Evolutionary conservation across 2,888 invertebrate genomes (phyloP), one percentile per base, ranked within the genome.

Genomic region (Caenorhabditis sp.): DNA sequence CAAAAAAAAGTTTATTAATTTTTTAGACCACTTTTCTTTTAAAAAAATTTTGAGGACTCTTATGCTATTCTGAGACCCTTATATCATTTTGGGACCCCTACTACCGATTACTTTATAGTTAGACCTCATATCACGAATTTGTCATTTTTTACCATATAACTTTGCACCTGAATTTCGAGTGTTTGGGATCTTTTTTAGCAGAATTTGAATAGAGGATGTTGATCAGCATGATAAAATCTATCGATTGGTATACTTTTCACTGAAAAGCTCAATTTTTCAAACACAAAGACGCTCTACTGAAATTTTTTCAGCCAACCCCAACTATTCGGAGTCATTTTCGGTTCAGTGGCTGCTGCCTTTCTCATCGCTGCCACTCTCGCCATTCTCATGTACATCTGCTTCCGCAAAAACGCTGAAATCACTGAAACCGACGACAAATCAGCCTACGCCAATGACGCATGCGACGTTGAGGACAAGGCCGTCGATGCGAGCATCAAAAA

Each of bases 261-360:
- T 4, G 14, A 50, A 50, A 3, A 8, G 17, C n/a, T 4, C 17
- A n/a, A 8, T n/a, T 50, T 50, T 50, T 17, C 4, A 50, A 50
- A 50, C 50, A 5, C 17, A 50, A 50, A 50, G 17, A 20, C 7
- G 21, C 4, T 59, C 14, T 59, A 68, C 43, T 63, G 68, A 7
- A 63, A 60, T 50, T 70, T 60, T 67, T 74, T 80, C 63, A 84
- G 81, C 54, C 69, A 76, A 5, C 76, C 78, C 1, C 77, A 84
- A 64, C 70, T 87, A 3, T 83, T 83, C 25, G 78, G 82, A 17
- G 75, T 84, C 23, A 85, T 87, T 21, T 85, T 86, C 59, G 87
- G 84, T 20, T 83, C 83, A 5, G 84, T 85, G 25, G 75, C 79
- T 14, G 87, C 84, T 17, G 80, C 86, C 8, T 75, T 87, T 27